Evolutionary conservation across 1,140 invertebrate genomes (phyloP).

Genomic region (Bactericera cockerelli): DNA sequence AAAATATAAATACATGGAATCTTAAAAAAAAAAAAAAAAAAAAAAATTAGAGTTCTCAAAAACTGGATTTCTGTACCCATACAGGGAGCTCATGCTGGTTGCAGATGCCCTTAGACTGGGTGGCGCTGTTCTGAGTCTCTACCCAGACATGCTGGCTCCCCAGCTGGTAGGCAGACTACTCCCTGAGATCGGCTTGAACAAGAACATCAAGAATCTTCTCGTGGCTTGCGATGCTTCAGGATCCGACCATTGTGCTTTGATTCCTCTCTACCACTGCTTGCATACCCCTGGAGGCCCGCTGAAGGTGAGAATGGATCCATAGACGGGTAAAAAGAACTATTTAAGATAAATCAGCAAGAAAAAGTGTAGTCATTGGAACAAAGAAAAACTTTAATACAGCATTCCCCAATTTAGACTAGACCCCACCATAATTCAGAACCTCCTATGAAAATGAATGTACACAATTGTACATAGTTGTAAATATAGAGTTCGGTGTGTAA

Average conservation of each 20-base stretch:
- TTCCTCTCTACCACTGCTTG: conserved; percentile 87
- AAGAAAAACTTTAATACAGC: too few species aligned
- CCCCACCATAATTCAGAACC: too few species aligned
- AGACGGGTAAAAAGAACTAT: too few species aligned
- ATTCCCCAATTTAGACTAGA: too few species aligned
- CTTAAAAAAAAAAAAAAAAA: too few species aligned
- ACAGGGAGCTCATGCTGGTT: conserved; percentile 78
- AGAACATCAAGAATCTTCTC: conserved; percentile 70
- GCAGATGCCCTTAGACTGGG: conserved; percentile 86
- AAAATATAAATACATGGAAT: too few species aligned
- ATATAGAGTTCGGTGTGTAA: too few species aligned
- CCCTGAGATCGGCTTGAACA: conserved; percentile 74
- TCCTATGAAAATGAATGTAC: too few species aligned
- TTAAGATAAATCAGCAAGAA: too few species aligned
- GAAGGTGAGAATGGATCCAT: conserved; percentile 53
- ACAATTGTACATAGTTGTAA: too few species aligned
- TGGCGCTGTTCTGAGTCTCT: conserved; percentile 71
- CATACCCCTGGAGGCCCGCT: conserved; percentile 94
- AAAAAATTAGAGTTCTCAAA: conserved; percentile 3
- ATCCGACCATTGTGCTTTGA: conserved; percentile 69
- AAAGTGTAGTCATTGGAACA: too few species aligned
- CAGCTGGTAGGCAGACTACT: conserved; percentile 84
- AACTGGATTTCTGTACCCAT: not conserved
- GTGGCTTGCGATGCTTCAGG: conserved; percentile 79
- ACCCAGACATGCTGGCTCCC: conserved; percentile 90